phyloP scores from a whole-genome alignment of 1,140 invertebrate species.

The Tribolium castaneum region DNA sequence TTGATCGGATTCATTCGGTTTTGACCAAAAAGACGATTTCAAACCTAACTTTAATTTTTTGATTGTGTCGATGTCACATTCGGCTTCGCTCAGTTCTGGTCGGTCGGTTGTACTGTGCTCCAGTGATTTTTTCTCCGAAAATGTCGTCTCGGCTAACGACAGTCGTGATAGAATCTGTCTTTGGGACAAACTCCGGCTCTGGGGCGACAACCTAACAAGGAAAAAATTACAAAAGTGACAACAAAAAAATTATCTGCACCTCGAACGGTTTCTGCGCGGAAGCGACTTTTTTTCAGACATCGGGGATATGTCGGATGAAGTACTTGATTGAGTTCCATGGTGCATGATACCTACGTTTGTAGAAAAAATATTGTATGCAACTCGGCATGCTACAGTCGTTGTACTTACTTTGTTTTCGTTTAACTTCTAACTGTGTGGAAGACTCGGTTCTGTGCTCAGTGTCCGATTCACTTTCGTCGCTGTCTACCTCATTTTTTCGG shows the following conservation, averaged over 20 bases:
- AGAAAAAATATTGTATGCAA: background rate
- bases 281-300: constrained; percentile 83
- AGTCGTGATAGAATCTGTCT: constrained; percentile 69
- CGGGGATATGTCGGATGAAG: constrained; percentile 80
- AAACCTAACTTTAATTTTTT: constrained; percentile 79
- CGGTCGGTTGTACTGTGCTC: constrained; percentile 61
- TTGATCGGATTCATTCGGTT: constrained; percentile 69
- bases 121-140: constrained; percentile 63
- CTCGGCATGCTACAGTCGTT: too few relatives aligned
- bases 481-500: constrained; percentile 74
- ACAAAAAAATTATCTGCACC: constrained; percentile 66
- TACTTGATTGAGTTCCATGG: constrained; percentile 80
- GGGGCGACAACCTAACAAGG: constrained; percentile 69
- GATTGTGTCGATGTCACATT: constrained; percentile 81
- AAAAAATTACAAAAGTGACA: background rate
- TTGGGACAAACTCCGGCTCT: constrained; percentile 68
- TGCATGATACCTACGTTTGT: constrained; percentile 73
- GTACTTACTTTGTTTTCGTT: constrained; percentile 78
- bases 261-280: constrained; percentile 75
- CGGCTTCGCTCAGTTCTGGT: constrained; percentile 74
- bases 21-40: constrained; percentile 78
- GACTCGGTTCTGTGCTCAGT: constrained; percentile 80
- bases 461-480: constrained; percentile 81
- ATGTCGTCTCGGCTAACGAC: constrained; percentile 72
- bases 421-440: constrained; percentile 79